A percentile compares a stretch with the other conserved stretches of the same genome.
Conservation (phyloP, 2,888 invertebrate genomes). For the Ophonus ardosiacus region DNA sequence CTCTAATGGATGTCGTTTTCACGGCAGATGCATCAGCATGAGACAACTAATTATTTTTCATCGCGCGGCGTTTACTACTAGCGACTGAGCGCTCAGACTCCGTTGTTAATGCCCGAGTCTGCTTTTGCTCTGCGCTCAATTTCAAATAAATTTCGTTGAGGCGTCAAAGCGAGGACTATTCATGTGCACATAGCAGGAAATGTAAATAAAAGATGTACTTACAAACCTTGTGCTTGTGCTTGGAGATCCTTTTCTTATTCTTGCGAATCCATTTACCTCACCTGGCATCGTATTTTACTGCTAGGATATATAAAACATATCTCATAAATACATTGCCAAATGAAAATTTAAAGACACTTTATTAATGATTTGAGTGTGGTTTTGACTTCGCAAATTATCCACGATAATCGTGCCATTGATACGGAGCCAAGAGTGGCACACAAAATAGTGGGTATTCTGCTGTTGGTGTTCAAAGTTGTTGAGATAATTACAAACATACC, state of each 20-base stretch:
- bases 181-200: constrained; percentile 27
- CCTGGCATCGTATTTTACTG: not conserved
- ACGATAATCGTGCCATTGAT: too few relatives aligned
- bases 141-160: constrained; percentile 44
- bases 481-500: too few relatives aligned
- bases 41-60: constrained; percentile 51
- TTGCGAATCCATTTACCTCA: not conserved
- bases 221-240: constrained; percentile 18
- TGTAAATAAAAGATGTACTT: constrained; percentile 45
- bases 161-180: constrained; percentile 49
- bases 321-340: not conserved
- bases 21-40: constrained; percentile 30
- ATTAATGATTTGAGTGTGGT: too few relatives aligned
- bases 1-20: constrained; percentile 35
- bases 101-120: constrained; percentile 12
- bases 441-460: too few relatives aligned
- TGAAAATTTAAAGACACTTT: too few relatives aligned
- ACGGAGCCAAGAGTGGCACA: too few relatives aligned
- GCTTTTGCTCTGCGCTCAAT: constrained; percentile 33
- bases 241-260: not conserved
- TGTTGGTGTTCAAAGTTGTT: too few relatives aligned
- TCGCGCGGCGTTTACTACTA: constrained; percentile 19
- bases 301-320: not conserved
- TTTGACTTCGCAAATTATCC: too few relatives aligned
- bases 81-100: not conserved